Evolutionary conservation across 2,797 vertebrate genomes (phyloP), one percentile per base, ranked within the genome.

Genomic region (Coracias cyanogaster): DNA sequence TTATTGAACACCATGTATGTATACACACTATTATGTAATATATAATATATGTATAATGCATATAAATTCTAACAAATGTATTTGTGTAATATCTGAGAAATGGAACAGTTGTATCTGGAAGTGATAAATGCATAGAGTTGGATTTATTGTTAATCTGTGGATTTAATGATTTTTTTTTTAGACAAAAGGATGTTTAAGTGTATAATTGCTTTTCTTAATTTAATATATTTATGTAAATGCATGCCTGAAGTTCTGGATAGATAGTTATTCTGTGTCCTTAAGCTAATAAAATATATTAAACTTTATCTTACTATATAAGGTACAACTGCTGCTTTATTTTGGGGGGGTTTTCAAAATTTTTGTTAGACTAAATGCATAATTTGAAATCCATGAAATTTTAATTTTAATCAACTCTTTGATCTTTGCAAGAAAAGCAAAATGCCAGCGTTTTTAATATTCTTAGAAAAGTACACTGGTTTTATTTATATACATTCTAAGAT

Each of bases 1-100:
- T 95, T 97, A 96, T 96, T 96, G 94, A 98, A 98, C 97, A 98
- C 97, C 96, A 97, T 98, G 97, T 98, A 98, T 98, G 98, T 98
- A 98, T 98, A 98, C 98, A 98, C 97, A 97, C 96, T 98, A 98
- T 98, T 97, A 97, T 98, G 98, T 98, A 98, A 98, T 98, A 98
- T 98, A 98, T 98, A 98, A 98, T 98, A 98, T 98, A 98, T 98
- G 97, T 98, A 98, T 98, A 98, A 98, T 97, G 98, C 98, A 98
- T 98, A 98, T 98, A 98, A 98, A 98, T 97, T 98, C 98, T 98
- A 98, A 98, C 98, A 98, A 98, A 97, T 98, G 96, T 97, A 98
- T 97, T 97, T 98, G 97, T 98, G 97, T 97, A 97, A 98, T 98
- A 97, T 98, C 97, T 97, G 97, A 97, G 97, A 98, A 98, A 98